Evolutionary conservation across 2,797 vertebrate species (phyloP).

Genomic region (Tarsius wallacei): DNA sequence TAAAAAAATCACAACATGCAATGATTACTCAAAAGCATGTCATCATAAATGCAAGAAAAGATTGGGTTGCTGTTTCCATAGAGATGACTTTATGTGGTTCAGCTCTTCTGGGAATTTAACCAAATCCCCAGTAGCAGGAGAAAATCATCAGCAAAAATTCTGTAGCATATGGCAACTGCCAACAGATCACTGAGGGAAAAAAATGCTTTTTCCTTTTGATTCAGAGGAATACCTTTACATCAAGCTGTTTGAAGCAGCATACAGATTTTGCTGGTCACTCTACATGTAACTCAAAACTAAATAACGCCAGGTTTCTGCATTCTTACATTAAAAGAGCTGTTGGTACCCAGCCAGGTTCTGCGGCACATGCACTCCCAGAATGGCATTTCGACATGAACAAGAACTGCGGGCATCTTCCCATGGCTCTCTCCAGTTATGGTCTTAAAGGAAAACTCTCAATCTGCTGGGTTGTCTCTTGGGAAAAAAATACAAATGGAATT

Average conservation of each 20-base stretch:
- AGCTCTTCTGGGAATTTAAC: constrained; percentile 84
- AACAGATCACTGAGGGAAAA: constrained; percentile 57
- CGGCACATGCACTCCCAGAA: neutral
- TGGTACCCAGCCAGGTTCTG: neutral
- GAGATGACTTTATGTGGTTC: constrained; percentile 74
- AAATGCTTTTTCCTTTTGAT: constrained; percentile 54
- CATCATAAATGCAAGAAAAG: constrained; percentile 71
- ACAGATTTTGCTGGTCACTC: neutral
- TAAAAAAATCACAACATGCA: neutral
- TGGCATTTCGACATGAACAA: neutral
- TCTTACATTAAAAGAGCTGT: neutral
- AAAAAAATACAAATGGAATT: neutral
- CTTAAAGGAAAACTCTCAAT: constrained; percentile 34
- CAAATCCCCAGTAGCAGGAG: constrained; percentile 67
- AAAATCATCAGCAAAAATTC: constrained; percentile 69
- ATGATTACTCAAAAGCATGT: constrained; percentile 55
- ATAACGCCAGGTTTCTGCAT: neutral
- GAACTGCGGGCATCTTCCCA: neutral
- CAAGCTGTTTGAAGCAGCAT: constrained; percentile 38
- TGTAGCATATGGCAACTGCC: constrained; percentile 38
- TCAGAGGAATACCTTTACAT: constrained; percentile 40
- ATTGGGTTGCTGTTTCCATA: constrained; percentile 84
- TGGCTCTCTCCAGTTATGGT: neutral
- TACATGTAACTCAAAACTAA: neutral
- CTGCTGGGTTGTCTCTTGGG: neutral